phyloP scores from a whole-genome alignment of 1,140 invertebrate genomes.

The Stenopsyche tienmushanensis region DNA sequence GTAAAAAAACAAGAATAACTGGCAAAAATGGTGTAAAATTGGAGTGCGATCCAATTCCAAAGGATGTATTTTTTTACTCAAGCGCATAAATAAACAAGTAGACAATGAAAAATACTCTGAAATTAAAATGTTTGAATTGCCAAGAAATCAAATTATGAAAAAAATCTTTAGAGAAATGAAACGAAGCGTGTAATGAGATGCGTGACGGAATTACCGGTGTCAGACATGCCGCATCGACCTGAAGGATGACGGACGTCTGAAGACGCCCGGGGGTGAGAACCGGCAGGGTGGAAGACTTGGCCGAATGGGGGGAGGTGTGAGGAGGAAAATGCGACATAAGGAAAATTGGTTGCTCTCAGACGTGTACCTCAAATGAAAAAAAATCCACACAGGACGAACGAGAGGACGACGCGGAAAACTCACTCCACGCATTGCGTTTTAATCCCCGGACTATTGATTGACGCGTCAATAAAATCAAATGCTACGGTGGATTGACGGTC shows the following conservation, averaged over 20 bases:
- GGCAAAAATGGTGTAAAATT: too few relatives aligned
- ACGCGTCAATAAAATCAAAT: background rate
- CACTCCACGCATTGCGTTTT: background rate
- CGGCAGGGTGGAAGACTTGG: background rate
- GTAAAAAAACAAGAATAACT: too few relatives aligned
- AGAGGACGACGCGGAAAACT: background rate
- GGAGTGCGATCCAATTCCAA: too few relatives aligned
- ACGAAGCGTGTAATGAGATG: background rate
- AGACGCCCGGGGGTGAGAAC: slow-evolving; percentile 22
- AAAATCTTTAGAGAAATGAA: too few relatives aligned
- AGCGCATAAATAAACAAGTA: too few relatives aligned
- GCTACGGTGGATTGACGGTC: background rate
- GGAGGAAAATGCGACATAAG: slow-evolving; percentile 10
- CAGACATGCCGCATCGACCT: slow-evolving; percentile 33
- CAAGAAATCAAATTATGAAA: too few relatives aligned
- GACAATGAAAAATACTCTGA: too few relatives aligned
- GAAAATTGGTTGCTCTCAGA: too few relatives aligned
- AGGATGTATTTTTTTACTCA: too few relatives aligned
- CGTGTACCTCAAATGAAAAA: slow-evolving; percentile 10
- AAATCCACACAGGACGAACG: background rate
- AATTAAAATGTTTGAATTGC: too few relatives aligned
- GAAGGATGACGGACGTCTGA: slow-evolving; percentile 38
- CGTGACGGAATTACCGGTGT: slow-evolving; percentile 15
- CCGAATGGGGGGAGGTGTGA: background rate
- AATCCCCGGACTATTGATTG: background rate